Base-by-base conservation (phyloP, 2,888 invertebrate species). In the Drosophila glabriapex region DNA sequence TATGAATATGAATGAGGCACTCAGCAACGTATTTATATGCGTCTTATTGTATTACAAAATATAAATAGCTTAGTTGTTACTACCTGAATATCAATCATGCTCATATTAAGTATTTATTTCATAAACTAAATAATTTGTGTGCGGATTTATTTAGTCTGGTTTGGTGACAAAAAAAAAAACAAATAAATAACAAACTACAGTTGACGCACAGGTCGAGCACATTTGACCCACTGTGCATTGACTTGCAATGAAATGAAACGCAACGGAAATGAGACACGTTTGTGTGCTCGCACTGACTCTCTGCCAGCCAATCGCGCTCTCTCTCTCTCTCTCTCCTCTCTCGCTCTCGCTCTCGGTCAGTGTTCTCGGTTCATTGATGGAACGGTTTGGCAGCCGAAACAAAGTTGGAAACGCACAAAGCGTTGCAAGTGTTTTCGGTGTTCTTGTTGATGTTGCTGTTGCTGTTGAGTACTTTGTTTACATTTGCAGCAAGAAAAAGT, bases 321-420 rank as follows among this genome's bases (percentile, higher is more conserved):
- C 33, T 33, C 31, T 33, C 12, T 25, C 28, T 33, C n/a, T 64
- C 49, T 28, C 14, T 55, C 25, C 46, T 22, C 28, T 46, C 33
- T 49, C 41, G 3, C 46, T 39, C 29, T 14, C 55, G 4, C 49
- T 31, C 29, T 14, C 56, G 53, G 22, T 46, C 52, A 12, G 43
- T 12, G 54, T 80, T 80, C 77, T 77, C 55, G 78, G 70, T 72
- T 74, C 84, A 84, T 86, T 82, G 74, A 84, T 80, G 85, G 74
- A 89, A 89, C 84, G 71, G 68, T 80, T 80, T 80, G 80, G 71
- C 64, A 85, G 70, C 33, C 52, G 89, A 67, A 83, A 75, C 84
- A 79, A 74, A 81, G 68, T 72, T 63, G 41, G 50, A 43, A 61
- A 46, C 70, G 77, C 77, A 68, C 58, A 58, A 71, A 74, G 71